phyloP scores from a whole-genome alignment of 2,888 invertebrate genomes.

The Orthosia gothica region DNA sequence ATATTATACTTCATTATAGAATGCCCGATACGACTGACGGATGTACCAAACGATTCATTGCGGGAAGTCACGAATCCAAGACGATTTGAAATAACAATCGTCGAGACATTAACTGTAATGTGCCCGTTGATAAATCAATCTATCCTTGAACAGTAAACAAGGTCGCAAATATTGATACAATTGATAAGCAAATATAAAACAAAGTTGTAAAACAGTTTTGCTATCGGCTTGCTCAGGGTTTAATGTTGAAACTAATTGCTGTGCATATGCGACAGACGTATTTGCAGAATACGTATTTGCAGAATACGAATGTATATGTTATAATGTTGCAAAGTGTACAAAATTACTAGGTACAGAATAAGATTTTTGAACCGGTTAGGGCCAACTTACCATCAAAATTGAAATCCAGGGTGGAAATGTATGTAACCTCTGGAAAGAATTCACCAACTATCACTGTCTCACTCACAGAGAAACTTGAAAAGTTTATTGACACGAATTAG shows the following conservation, averaged over 20 bases:
- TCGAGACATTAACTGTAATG: conserved; percentile 36
- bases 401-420: conserved; percentile 85
- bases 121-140: conserved; percentile 50
- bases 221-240: conserved; percentile 14
- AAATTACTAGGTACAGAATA: conserved; percentile 49
- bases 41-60: conserved; percentile 50
- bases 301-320: conserved; percentile 20
- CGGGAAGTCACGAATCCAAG: conserved; percentile 59
- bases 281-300: conserved; percentile 11
- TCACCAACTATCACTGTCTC: conserved; percentile 71
- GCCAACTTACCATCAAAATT: conserved; percentile 80
- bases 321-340: conserved; percentile 51
- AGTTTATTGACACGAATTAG: conserved; percentile 78
- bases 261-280: background rate
- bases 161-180: conserved; percentile 55
- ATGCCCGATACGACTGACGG: conserved; percentile 62
- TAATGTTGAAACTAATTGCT: conserved; percentile 39
- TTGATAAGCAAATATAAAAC: conserved; percentile 63
- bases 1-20: conserved; percentile 53
- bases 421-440: conserved; percentile 60
- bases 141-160: conserved; percentile 54
- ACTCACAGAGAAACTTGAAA: conserved; percentile 74
- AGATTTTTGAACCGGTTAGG: conserved; percentile 52
- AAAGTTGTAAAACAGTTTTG: conserved; percentile 52
- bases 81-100: conserved; percentile 49